Base-by-base conservation (phyloP, 2,113 vertebrate species). In the Macrotus californicus region DNA sequence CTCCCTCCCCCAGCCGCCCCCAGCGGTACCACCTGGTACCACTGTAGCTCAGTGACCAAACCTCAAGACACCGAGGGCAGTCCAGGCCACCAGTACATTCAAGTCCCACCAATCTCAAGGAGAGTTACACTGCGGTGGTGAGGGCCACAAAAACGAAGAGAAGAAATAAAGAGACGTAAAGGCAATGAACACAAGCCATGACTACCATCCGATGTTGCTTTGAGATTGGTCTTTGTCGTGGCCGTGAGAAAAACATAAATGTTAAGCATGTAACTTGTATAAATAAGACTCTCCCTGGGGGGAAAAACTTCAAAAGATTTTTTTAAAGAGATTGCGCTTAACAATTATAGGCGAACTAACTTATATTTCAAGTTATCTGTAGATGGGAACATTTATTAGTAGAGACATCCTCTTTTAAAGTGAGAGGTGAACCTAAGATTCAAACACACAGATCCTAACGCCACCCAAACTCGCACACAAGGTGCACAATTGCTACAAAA, bases 21-120 rank as follows among this genome's bases (percentile, higher is more conserved):
- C 48, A 46, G 0, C 0, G 4, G 2, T 2, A 9, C 36, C 56
- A 31, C 18, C 31, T 6, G 2, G 24, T 0, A 1, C 5, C n/a
- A 19, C 61, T 41, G 2, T 0, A 0, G 11, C 7, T 12, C 0
- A 26, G 52, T 14, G 21, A 46, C 50, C 14, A 52, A 61, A 85
- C 61, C n/a, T n/a, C 36, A 72, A 13, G 36, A 66, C 6, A 4
- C 0, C 5, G 72, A 66, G 16, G 7, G 2, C 5, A 4, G 34
- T 11, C 36, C 52, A 66, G 12, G 50, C 18, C 26, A 34, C 0
- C 1, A 46, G 29, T 4, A 43, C 14, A 66, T n/a, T 34, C 12
- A 12, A 16, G 59, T 18, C 10, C 31, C 24, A 19, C 54, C 31
- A 22, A 39, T n/a, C 54, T 67, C 7, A 70, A 95, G 31, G 77